Percentiles rank a stretch among this genome's conserved stretches.
phyloP scores from a whole-genome alignment of 2,113 vertebrate species.

The Centrocercus urophasianus region DNA sequence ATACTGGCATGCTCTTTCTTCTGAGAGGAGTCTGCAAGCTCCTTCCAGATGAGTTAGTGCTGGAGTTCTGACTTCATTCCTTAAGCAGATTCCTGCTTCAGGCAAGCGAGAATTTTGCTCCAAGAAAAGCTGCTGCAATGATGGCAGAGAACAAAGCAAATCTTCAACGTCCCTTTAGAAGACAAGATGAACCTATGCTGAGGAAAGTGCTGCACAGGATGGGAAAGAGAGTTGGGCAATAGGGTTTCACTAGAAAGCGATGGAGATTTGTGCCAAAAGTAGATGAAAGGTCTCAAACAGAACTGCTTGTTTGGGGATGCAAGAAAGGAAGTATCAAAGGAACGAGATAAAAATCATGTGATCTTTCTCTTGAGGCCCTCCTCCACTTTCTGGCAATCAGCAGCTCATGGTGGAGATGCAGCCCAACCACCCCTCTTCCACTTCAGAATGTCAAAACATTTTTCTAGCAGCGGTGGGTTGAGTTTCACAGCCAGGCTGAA shows the following conservation, averaged over 20 bases:
- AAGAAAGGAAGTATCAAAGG: background rate
- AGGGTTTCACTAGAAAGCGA: background rate
- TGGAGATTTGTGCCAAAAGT: background rate
- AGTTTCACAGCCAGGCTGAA: conserved; percentile 18
- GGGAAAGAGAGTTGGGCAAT: background rate
- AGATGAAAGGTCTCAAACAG: background rate
- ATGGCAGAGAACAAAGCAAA: background rate
- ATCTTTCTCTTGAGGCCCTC: background rate
- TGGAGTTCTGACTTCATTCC: background rate
- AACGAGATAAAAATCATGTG: background rate
- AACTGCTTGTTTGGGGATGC: background rate
- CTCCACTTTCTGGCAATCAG: background rate
- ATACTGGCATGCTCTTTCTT: background rate
- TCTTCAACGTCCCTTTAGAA: background rate
- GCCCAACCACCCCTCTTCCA: background rate
- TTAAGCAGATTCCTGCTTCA: background rate
- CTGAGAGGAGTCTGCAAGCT: background rate
- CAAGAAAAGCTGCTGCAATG: background rate
- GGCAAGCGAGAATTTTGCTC: background rate
- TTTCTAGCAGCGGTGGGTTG: conserved; percentile 39
- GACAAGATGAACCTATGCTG: background rate
- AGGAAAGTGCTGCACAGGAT: background rate
- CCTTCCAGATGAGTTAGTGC: background rate
- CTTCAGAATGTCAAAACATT: conserved; percentile 10
- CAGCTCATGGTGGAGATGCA: background rate